Base-by-base conservation (phyloP, 2,113 vertebrate species). In the Ellobius talpinus region DNA sequence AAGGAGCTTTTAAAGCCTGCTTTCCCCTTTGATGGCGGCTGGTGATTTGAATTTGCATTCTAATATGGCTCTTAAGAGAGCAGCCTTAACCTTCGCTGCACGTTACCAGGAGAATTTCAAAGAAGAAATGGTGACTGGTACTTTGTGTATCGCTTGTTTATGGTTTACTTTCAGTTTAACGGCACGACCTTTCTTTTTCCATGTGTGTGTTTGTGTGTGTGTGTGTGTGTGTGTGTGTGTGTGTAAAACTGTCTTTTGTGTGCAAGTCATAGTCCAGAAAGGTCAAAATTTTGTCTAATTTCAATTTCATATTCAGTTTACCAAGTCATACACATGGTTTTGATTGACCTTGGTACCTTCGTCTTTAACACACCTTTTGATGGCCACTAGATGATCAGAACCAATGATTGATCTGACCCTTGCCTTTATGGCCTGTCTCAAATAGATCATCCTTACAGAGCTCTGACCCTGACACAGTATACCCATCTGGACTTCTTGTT, bases 21-120 rank as follows among this genome's bases (percentile, higher is more conserved):
- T 93, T 96, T 87, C 81, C 81, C 9, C 29, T 97, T 94, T 96
- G 95, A 95, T 97, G 81, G 66, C n/a, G 82, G 52, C 63, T 81
- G 76, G 61, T 77, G 91, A 97, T 94, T 95, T 96, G 85, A 95
- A 97, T 95, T 95, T 97, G 94, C 88, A 93, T 97, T 81, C 68
- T 97, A 94, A 93, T 94, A 66, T 77, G 39, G 63, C 39, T 95
- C 70, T 90, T 95, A 47, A 91, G 78, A 76, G 87, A 39, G 88
- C 3, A 93, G 19, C 36, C 82, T 93, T 90, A 89, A 91, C 89
- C 93, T 94, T 93, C 77, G 70, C 58, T 19, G 73, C 39, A 23
- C n/a, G 88, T 29, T 87, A 74, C 55, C 70, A 63, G 14, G 23
- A 55, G 14, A 92, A 96, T 94, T 93, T 92, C 52, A 84, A 90